These are phyloP conservation scores for Drosophila neonasuta DNA, from an alignment of 2,888 invertebrate genomes.

Conservation along the genomic window DNA sequence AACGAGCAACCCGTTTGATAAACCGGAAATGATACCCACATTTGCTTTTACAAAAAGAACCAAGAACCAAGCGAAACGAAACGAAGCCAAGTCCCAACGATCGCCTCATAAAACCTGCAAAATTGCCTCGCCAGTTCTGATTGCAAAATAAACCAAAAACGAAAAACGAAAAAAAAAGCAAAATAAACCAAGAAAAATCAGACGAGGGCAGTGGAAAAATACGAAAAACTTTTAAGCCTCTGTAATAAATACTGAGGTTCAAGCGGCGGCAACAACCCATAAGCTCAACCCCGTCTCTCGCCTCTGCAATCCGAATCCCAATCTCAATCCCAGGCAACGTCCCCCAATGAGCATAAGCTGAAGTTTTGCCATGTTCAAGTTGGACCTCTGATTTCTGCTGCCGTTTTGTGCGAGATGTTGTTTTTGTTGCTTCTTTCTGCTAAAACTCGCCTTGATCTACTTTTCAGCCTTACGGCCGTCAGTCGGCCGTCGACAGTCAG, in stretches of 20 bases:
- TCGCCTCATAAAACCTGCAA: slow-evolving; percentile 70
- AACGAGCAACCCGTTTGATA: slow-evolving; percentile 59
- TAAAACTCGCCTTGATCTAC: slow-evolving; percentile 73
- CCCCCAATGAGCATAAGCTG: slow-evolving; percentile 58
- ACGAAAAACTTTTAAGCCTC: slow-evolving; percentile 56
- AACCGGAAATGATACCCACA: slow-evolving; percentile 64
- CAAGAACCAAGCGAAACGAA: slow-evolving; percentile 15
- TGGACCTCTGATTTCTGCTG: slow-evolving; percentile 51
- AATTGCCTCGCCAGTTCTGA: slow-evolving; percentile 46
- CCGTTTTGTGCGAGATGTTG: slow-evolving; percentile 29
- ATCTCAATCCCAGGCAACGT: slow-evolving; percentile 8
- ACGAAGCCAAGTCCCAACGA: slow-evolving; percentile 41
- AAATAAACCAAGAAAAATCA: slow-evolving; percentile 10
- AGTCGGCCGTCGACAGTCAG: slow-evolving; percentile 41
- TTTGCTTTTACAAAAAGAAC: slow-evolving; percentile 24
- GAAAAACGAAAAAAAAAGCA: slow-evolving; percentile 8
- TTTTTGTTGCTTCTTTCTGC: slow-evolving; percentile 20
- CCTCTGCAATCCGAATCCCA: neutral
- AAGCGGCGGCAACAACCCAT: slow-evolving; percentile 29
- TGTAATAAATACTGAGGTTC: slow-evolving; percentile 66
- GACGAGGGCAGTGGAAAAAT: slow-evolving; percentile 2
- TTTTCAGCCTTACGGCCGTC: slow-evolving; percentile 58
- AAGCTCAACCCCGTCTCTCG: neutral
- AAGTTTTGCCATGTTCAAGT: slow-evolving; percentile 60
- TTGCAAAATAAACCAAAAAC: slow-evolving; percentile 29